Evolutionary conservation across 2,797 vertebrate genomes (phyloP).

Genomic region (Arrhamphus sclerolepis): DNA sequence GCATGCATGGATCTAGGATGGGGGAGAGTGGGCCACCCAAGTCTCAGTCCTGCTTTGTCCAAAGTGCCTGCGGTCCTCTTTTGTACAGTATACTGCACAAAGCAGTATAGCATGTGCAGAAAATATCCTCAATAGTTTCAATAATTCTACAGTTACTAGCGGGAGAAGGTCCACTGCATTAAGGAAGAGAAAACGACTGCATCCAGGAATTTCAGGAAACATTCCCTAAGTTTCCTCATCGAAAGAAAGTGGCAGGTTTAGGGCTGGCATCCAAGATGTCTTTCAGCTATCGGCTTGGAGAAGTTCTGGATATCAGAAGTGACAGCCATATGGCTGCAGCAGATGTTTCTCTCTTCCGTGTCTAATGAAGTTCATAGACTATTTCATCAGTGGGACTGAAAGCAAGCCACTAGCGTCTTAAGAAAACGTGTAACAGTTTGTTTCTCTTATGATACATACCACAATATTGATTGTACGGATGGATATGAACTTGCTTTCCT

Average conservation of each 20-base stretch:
- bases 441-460: slow-evolving; percentile 8
- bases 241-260: slow-evolving; percentile 11
- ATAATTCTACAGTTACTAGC: slow-evolving; percentile 1
- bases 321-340: slow-evolving; percentile 57
- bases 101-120: background rate
- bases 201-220: background rate
- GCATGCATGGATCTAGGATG: background rate
- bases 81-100: background rate
- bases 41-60: slow-evolving; percentile 8
- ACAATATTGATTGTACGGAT: slow-evolving; percentile 14
- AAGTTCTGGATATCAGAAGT: slow-evolving; percentile 44
- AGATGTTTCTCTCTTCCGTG: slow-evolving; percentile 56
- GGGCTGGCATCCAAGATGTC: slow-evolving; percentile 27
- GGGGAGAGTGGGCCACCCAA: no score
- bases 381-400: slow-evolving; percentile 37
- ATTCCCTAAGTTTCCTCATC: no score
- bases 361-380: slow-evolving; percentile 43
- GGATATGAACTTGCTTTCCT: slow-evolving; percentile 24
- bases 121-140: background rate
- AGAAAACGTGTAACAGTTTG: slow-evolving; percentile 11
- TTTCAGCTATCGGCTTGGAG: slow-evolving; percentile 25
- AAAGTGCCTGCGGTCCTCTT: slow-evolving; percentile 2
- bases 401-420: background rate
- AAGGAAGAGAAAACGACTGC: slow-evolving; percentile 14
- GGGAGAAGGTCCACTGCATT: slow-evolving; percentile 10